These are phyloP conservation scores for Sinohyriopsis cumingii DNA, from an alignment of 2,888 invertebrate genomes.

Conservation along the genomic window DNA sequence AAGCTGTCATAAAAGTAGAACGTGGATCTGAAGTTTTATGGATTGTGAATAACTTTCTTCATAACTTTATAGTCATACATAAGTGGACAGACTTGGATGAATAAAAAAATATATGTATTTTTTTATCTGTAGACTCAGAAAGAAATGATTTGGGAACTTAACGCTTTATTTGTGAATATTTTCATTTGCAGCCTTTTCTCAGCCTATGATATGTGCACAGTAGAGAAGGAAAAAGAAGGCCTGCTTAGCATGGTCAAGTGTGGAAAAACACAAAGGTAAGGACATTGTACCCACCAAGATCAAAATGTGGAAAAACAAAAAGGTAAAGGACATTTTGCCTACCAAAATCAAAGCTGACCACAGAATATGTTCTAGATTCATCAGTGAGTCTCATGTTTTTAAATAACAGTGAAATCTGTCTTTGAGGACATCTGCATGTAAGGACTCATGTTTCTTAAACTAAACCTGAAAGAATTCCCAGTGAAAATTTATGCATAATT, in stretches of 20 bases:
- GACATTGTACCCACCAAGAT: not conserved
- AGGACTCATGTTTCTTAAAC: no score
- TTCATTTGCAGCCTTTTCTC: slow-evolving; percentile 51
- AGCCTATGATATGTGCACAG: slow-evolving; percentile 54
- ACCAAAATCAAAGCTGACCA: slow-evolving; percentile 1
- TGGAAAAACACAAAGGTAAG: slow-evolving; percentile 59
- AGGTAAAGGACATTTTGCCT: slow-evolving; percentile 20
- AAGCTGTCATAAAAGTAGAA: no score
- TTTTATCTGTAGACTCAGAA: not conserved
- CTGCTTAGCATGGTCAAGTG: slow-evolving; percentile 57
- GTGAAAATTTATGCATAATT: no score
- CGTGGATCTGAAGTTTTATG: no score
- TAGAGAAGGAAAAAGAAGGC: slow-evolving; percentile 53
- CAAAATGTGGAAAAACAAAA: slow-evolving; percentile 48
- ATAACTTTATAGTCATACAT: no score
- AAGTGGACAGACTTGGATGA: no score
- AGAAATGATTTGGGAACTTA: not conserved
- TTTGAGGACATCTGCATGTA: no score
- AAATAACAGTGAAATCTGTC: no score
- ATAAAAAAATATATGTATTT: not conserved
- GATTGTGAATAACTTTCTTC: no score
- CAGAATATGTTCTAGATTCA: not conserved
- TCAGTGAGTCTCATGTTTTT: no score
- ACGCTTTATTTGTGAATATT: not conserved
- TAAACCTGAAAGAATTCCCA: no score